These are phyloP conservation scores for Anas platyrhynchos DNA, from an alignment of 2,113 vertebrate genomes.

Conservation along the genomic window DNA sequence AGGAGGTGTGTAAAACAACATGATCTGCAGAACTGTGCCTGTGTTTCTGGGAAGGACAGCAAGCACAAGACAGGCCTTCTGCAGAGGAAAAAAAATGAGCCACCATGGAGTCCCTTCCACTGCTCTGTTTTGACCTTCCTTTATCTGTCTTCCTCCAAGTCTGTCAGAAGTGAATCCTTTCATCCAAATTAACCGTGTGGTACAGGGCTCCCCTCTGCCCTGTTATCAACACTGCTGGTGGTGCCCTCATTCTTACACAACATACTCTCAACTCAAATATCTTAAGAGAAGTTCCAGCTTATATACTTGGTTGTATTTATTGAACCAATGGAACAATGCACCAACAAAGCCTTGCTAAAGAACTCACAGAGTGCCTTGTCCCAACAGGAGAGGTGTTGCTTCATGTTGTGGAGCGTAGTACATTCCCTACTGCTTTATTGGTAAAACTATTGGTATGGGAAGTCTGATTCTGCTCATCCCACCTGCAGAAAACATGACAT, in stretches of 20 bases:
- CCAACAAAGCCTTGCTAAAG: not conserved
- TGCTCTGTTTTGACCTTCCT: not conserved
- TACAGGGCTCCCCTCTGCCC: not conserved
- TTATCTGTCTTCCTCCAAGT: not conserved
- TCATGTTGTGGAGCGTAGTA: not conserved
- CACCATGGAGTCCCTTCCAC: not conserved
- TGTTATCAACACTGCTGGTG: not conserved
- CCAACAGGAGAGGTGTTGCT: not conserved
- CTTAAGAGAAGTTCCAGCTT: not conserved
- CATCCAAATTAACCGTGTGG: not conserved
- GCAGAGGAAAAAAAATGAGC: not conserved
- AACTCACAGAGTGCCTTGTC: not conserved
- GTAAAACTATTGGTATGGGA: not conserved
- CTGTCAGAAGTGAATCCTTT: not conserved
- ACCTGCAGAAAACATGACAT: not conserved
- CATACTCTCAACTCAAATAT: not conserved
- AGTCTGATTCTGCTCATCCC: not conserved
- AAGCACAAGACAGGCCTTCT: not conserved
- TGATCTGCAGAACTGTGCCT: not conserved
- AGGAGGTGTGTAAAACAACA: not conserved
- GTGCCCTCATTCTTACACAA: rapidly evolving
- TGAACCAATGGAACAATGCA: not conserved
- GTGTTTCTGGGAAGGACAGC: not conserved
- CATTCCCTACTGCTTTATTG: not conserved
- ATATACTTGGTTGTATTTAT: not conserved